Base-by-base conservation (phyloP, 2,888 invertebrate species). In the Eumacrocentrus americanus region DNA sequence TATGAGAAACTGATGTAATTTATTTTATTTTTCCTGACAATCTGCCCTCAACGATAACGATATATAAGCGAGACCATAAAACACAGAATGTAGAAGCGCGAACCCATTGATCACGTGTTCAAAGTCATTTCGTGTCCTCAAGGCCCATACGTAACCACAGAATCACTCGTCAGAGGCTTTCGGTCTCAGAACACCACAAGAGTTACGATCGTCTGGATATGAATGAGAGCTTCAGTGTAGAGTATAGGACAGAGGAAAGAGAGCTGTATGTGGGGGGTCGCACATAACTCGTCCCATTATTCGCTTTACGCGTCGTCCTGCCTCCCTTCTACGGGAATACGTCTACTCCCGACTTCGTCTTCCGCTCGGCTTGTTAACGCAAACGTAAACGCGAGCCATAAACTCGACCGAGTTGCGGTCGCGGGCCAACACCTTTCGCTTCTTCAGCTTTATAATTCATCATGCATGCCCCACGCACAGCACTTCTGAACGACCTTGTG, bases 331-430 rank as follows among this genome's bases (percentile, higher is more conserved):
- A 34, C 23, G 47, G 35, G 29, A 46, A 37, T 20, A 16, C 37
- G 25, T 25, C 22, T 34, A 42, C 53, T 59, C 60, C 29, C 20
- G 22, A 14, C 35, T 42, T 62, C 58, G 23, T 60, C 55, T 63
- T 61, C 34, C 54, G 58, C 58, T 55, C 61, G 55, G 58, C 72
- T 75, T 68, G 74, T 75, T 73, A 70, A 65, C 65, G 65, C 61
- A 62, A 62, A 68, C 65, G 63, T 58, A 67, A 69, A 65, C 66
- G 66, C 58, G 59, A 37, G 61, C 60, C 68, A 62, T 66, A 65
- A 66, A 68, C 57, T 38, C 57, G 44, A 56, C 52, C 51, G 60
- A 58, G 56, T 58, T 50, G 60, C 51, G 56, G 50, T 55, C 29
- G 55, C 38, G 54, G 40, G 42, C 56, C 38, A 38, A 54, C 47